Evolutionary conservation across 1,140 invertebrate genomes (phyloP).

Genomic region (Drosophila persimilis): DNA sequence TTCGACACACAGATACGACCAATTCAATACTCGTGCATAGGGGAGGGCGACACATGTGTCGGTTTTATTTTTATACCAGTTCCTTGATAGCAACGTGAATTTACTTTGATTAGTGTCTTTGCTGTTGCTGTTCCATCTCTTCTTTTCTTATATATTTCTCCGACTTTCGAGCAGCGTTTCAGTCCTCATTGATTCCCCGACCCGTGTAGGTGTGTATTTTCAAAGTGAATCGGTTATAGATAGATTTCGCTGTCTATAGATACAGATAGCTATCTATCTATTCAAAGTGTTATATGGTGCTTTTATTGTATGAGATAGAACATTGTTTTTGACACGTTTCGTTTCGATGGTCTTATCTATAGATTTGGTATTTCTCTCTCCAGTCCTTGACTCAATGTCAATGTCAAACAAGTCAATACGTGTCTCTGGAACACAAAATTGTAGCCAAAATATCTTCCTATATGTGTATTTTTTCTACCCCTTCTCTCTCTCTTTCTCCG

Average conservation of each 20-base stretch:
- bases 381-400: constrained; percentile 54
- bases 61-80: constrained; percentile 63
- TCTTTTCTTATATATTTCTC: constrained; percentile 37
- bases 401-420: constrained; percentile 71
- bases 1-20: constrained; percentile 12
- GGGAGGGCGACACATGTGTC: constrained; percentile 44
- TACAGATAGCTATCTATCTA: constrained; percentile 1
- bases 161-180: constrained; percentile 38
- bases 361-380: constrained; percentile 20
- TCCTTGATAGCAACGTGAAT: constrained; percentile 63
- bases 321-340: constrained; percentile 16
- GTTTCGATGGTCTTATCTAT: constrained; percentile 33
- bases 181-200: constrained; percentile 73
- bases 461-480: constrained; percentile 27
- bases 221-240: constrained; percentile 25
- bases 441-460: constrained; percentile 42
- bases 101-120: constrained; percentile 48
- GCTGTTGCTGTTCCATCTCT: constrained; percentile 5
- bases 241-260: background rate
- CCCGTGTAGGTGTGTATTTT: constrained; percentile 62
- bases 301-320: background rate
- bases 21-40: background rate
- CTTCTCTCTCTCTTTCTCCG: constrained; percentile 10
- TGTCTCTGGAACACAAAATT: constrained; percentile 24
- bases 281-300: constrained; percentile 5